phyloP scores from a whole-genome alignment of 1,140 invertebrate genomes.

The Dolichoris vasculosae region DNA sequence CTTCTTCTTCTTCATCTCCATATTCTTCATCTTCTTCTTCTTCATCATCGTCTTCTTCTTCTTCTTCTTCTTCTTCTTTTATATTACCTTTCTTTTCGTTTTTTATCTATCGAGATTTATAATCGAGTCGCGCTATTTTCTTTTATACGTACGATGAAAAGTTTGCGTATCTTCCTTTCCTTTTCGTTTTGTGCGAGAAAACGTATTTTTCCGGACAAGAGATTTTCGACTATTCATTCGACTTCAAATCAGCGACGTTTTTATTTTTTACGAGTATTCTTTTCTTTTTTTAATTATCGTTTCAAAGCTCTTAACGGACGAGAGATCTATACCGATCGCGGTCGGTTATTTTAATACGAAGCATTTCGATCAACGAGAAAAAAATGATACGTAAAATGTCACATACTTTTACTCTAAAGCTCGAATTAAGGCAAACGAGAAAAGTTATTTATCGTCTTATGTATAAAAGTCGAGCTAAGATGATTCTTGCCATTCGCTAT shows the following conservation, averaged over 20 bases:
- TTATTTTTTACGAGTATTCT: not conserved
- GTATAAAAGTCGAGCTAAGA: not conserved
- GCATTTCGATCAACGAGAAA: not conserved
- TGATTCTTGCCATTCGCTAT: conserved; percentile 24
- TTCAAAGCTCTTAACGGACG: not conserved
- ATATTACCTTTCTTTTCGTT: not conserved
- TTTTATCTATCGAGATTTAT: not conserved
- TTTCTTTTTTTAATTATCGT: no score
- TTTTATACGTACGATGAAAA: not conserved
- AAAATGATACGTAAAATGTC: not conserved
- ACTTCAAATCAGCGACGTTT: not conserved
- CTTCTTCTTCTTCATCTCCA: not conserved
- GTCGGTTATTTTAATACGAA: not conserved
- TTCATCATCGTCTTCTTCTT: no score
- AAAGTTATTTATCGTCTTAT: not conserved
- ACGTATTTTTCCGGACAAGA: not conserved
- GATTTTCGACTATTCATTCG: not conserved
- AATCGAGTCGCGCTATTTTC: not conserved
- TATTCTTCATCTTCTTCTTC: not conserved
- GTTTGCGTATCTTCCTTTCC: not conserved
- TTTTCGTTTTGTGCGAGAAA: not conserved
- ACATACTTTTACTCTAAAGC: not conserved
- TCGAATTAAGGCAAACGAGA: not conserved
- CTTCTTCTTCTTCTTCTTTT: not conserved
- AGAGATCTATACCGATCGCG: not conserved